phyloP scores from a whole-genome alignment of 2,888 invertebrate genomes.

The Dasysyrphus tricinctus region DNA sequence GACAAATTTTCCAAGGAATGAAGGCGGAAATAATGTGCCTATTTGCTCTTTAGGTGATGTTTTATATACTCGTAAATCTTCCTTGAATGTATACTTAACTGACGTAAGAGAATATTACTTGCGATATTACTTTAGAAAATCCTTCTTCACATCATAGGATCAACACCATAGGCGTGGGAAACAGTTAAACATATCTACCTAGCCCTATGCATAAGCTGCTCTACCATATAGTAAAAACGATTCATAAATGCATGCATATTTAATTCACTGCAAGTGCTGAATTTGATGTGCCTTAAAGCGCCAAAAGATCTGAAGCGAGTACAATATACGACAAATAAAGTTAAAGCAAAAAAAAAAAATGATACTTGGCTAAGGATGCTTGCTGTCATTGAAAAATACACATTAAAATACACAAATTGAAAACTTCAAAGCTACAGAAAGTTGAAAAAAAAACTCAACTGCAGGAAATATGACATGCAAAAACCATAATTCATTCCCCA shows the following conservation, averaged over 20 bases:
- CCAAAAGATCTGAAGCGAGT: background rate
- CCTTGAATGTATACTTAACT: background rate
- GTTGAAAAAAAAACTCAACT: background rate
- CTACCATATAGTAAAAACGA: background rate
- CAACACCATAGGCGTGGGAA: constrained; percentile 21
- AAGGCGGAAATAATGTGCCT: background rate
- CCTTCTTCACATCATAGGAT: constrained; percentile 36
- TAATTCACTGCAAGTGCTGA: constrained; percentile 1
- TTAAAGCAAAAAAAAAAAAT: constrained; percentile 32
- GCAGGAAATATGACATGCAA: background rate
- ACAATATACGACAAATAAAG: background rate
- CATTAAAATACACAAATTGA: constrained; percentile 3
- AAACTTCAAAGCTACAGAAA: background rate
- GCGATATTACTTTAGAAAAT: background rate
- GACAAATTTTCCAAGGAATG: constrained; percentile 11
- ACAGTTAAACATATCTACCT: background rate
- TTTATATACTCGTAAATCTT: background rate
- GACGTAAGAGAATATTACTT: background rate
- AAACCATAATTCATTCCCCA: no score
- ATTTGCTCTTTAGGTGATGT: background rate
- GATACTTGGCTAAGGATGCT: constrained; percentile 41
- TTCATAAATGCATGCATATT: constrained; percentile 28
- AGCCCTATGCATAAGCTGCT: background rate
- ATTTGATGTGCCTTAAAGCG: constrained; percentile 16
- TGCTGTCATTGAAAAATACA: constrained; percentile 30